Percentiles rank a stretch among this genome's conserved stretches.
phyloP scores from a whole-genome alignment of 2,888 invertebrate genomes.

The Tricholauxania praeusta region DNA sequence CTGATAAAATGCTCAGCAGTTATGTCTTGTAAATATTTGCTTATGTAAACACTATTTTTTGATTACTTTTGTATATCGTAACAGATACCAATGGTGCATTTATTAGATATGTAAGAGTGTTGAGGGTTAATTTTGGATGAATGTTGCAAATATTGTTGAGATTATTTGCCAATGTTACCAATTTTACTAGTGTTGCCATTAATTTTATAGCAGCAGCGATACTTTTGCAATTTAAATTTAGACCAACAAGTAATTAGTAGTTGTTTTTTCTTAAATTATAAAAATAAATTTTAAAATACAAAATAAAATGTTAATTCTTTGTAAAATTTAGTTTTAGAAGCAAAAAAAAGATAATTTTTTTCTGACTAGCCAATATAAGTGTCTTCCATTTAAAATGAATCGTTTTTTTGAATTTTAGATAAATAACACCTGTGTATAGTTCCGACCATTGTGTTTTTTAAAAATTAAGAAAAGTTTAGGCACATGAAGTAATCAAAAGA shows the following conservation, averaged over 20 bases:
- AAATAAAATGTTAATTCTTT: too few relatives aligned
- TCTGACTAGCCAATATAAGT: too few relatives aligned
- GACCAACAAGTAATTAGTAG: constrained; percentile 5
- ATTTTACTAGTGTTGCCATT: background rate
- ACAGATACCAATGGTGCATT: constrained; percentile 67
- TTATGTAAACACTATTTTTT: background rate
- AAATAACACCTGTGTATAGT: too few relatives aligned
- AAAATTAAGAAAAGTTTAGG: too few relatives aligned
- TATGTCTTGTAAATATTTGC: constrained; percentile 20
- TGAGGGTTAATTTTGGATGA: background rate
- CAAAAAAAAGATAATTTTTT: too few relatives aligned
- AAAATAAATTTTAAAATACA: too few relatives aligned
- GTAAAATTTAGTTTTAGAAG: too few relatives aligned
- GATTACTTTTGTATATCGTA: constrained; percentile 54
- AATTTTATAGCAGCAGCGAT: background rate
- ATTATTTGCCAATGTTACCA: background rate
- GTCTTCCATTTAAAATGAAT: too few relatives aligned
- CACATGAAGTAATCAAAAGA: too few relatives aligned
- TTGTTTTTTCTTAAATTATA: background rate
- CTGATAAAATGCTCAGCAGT: background rate
- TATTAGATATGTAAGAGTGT: constrained; percentile 48
- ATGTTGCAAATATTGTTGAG: too few relatives aligned
- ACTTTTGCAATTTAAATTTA: constrained; percentile 13
- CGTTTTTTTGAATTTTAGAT: too few relatives aligned
- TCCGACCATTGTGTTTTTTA: too few relatives aligned